Evolutionary conservation across 2,888 invertebrate species (phyloP), one percentile per base, ranked within the genome.

Genomic region (Homarus gammarus): DNA sequence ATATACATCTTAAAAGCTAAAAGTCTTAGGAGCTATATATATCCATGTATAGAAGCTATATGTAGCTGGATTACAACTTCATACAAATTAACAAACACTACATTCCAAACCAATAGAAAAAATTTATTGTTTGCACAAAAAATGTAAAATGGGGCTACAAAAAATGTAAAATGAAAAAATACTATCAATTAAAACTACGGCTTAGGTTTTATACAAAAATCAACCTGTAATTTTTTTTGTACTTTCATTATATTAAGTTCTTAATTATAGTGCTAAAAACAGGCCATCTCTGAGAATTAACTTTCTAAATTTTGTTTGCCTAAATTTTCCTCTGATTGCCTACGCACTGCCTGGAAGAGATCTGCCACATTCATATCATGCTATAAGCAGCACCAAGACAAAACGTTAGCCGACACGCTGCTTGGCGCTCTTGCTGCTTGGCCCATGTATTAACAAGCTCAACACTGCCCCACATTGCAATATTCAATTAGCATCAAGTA

Each of bases 301-400:
- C 22, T 56, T 56, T 18, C 56, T 18, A 5, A 56, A 56, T 56
- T 56, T 56, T 56, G 56, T 18, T 18, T 56, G 15, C 33, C 40
- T 40, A 77, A 18, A 22, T 27, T 77, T 77, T 61, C 44, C 56
- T 68, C 36, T 68, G 56, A 85, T 18, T 64, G 78, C 56, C 81
- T 72, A 51, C 77, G 87, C 83, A 87, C 81, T 87, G 82, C 83
- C 83, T 87, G 87, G 83, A 49, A 83, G 68, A 87, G 87, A 40
- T 79, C 44, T 86, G 79, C 86, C 70, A 86, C 86, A 86, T 64
- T 78, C 70, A 79, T 44, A 15, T 70, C 86, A 86, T 86, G 86
- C 86, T 72, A 78, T 33, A 86, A 86, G 86, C 86, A 31, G 49
- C 18, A 75, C 75, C 27, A 64, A 64, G 64, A 61, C 33, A 56